Percentiles rank a stretch among this genome's conserved stretches.
phyloP scores from a whole-genome alignment of 2,797 vertebrate genomes.

The Crenuchus spilurus region DNA sequence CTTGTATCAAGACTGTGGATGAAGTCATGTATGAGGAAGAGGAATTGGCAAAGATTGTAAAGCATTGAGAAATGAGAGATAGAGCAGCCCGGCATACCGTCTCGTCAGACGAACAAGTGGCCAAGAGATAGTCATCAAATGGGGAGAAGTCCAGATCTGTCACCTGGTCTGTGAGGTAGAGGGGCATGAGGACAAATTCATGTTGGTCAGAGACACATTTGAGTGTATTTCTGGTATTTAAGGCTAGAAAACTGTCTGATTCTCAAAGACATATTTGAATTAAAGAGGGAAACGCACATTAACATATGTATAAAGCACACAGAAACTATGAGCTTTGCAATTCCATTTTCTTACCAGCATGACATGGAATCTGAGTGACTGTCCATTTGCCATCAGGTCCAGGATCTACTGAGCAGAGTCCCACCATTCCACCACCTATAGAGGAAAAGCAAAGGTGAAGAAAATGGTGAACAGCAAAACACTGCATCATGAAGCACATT shows the following conservation, averaged over 20 bases:
- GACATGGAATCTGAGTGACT: slow-evolving; percentile 84
- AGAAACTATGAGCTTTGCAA: no score
- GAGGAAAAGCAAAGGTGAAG: slow-evolving; percentile 38
- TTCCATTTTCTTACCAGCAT: slow-evolving; percentile 90
- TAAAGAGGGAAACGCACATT: neutral
- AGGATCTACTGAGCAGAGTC: slow-evolving; percentile 78
- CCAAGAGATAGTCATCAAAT: slow-evolving; percentile 89
- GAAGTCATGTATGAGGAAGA: neutral
- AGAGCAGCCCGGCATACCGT: slow-evolving; percentile 81
- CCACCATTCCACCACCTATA: slow-evolving; percentile 85
- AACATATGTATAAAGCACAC: no score
- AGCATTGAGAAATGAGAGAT: neutral
- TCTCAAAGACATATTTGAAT: neutral
- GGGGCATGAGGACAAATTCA: slow-evolving; percentile 13
- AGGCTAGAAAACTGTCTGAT: neutral
- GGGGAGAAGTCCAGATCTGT: slow-evolving; percentile 95
- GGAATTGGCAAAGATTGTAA: neutral
- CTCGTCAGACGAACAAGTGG: slow-evolving; percentile 87
- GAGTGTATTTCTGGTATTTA: slow-evolving; percentile 3
- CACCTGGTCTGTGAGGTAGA: slow-evolving; percentile 80
- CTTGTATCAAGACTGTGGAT: no score
- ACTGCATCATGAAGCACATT: neutral
- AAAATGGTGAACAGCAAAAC: neutral
- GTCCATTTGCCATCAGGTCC: slow-evolving; percentile 77
- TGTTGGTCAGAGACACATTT: neutral